Percentiles rank a stretch among this genome's conserved stretches.
These are phyloP conservation scores for Oscheius sp. DNA, from an alignment of 2,888 invertebrate genomes.

Conservation along the genomic window DNA sequence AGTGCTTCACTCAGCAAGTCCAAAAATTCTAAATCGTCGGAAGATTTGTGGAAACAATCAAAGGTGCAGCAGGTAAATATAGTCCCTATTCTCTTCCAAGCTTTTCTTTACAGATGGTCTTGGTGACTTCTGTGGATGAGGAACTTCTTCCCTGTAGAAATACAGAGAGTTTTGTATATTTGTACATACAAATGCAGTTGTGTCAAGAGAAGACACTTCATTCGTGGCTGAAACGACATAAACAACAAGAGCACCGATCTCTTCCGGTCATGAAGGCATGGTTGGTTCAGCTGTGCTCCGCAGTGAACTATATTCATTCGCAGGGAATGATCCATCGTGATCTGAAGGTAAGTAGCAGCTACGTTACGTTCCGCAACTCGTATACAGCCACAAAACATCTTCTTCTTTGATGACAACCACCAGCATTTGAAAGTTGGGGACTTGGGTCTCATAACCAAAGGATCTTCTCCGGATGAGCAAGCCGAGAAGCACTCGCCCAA, in stretches of 20 bases:
- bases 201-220: constrained; percentile 80
- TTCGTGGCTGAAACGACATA: constrained; percentile 82
- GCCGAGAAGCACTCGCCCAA: constrained; percentile 23
- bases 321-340: constrained; percentile 86
- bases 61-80: not conserved
- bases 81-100: not conserved
- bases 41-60: not conserved
- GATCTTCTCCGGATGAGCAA: constrained; percentile 29
- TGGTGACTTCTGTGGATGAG: constrained; percentile 41
- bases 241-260: constrained; percentile 35
- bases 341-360: constrained; percentile 41
- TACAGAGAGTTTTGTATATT: constrained; percentile 78
- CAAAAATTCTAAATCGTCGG: constrained; percentile 11
- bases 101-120: constrained; percentile 28
- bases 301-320: constrained; percentile 93
- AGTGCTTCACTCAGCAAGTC: not conserved
- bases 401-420: constrained; percentile 86
- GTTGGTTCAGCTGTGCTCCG: constrained; percentile 90
- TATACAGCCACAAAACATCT: constrained; percentile 86
- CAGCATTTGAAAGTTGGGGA: constrained; percentile 90
- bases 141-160: constrained; percentile 38
- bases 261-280: constrained; percentile 47
- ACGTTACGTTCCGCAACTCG: not conserved
- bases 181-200: constrained; percentile 91
- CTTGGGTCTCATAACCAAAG: constrained; percentile 90